Evolutionary conservation across 2,113 vertebrate genomes (phyloP).

Genomic region (Nyctereutes procyonoides): DNA sequence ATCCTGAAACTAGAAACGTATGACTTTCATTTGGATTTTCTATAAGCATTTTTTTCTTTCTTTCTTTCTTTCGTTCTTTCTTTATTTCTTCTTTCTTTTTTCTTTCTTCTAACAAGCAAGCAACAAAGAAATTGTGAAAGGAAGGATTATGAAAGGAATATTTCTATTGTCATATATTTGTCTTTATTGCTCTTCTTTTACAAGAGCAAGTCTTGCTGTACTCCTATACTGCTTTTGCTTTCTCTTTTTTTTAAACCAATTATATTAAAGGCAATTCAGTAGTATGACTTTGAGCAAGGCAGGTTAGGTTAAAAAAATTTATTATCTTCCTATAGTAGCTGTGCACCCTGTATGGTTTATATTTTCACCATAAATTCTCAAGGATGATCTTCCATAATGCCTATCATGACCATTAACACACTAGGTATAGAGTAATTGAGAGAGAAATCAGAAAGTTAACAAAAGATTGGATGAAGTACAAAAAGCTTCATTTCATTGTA

Average conservation of each 20-base stretch:
- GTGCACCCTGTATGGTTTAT: background rate
- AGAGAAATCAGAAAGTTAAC: conserved; percentile 19
- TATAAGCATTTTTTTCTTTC: background rate
- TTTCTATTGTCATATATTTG: conserved; percentile 64
- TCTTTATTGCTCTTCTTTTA: conserved; percentile 55
- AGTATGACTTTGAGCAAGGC: conserved; percentile 8
- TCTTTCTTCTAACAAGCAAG: conserved; percentile 32
- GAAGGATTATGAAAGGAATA: conserved; percentile 71
- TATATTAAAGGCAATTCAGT: conserved; percentile 45
- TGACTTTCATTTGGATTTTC: conserved; percentile 69
- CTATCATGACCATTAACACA: background rate
- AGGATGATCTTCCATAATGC: background rate
- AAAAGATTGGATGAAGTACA: background rate
- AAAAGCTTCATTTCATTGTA: conserved; percentile 27
- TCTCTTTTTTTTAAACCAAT: conserved; percentile 43
- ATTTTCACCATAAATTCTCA: conserved; percentile 50
- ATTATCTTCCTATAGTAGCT: background rate
- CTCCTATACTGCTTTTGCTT: background rate
- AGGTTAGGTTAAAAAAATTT: conserved; percentile 28
- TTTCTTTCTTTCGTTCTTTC: background rate
- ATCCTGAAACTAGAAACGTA: conserved; percentile 42
- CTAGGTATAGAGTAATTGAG: background rate
- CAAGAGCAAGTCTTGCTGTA: background rate
- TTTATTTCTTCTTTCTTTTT: background rate
- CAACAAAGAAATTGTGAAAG: conserved; percentile 68